Evolutionary conservation across 92 coral and sea anemone species (phyloP).

Genomic region (Umimayanthus kanabou): DNA sequence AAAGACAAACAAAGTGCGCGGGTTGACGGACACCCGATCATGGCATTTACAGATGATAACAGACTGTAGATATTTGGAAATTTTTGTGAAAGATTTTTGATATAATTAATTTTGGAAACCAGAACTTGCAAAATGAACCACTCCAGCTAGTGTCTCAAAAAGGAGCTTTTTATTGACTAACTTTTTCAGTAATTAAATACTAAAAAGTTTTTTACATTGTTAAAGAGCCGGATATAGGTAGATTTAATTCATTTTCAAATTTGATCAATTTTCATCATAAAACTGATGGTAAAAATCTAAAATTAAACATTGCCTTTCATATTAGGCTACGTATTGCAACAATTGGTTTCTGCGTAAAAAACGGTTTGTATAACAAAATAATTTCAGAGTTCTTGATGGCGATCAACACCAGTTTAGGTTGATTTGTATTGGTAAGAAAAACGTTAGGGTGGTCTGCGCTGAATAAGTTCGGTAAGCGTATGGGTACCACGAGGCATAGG

Average conservation of each 20-base stretch:
- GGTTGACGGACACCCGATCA: not conserved
- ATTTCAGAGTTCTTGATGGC: not conserved
- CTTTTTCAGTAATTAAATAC: no score
- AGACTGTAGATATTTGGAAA: not conserved
- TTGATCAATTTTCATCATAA: slow-evolving; percentile 22
- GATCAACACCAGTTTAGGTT: slow-evolving; percentile 22
- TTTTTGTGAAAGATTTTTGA: not conserved
- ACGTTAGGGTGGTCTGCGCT: not conserved
- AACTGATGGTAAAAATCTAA: slow-evolving; percentile 16
- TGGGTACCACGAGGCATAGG: not conserved
- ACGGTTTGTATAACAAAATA: slow-evolving; percentile 6
- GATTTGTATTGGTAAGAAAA: not conserved
- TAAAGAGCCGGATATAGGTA: not conserved
- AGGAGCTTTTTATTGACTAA: not conserved
- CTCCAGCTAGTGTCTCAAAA: not conserved
- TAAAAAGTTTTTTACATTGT: not conserved
- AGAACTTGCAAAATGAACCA: not conserved
- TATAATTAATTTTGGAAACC: not conserved
- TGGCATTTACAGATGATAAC: not conserved
- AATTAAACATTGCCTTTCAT: not conserved
- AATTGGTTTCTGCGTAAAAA: slow-evolving; percentile 1
- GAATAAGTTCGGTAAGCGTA: not conserved
- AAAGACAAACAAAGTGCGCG: no score
- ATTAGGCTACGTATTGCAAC: no score
- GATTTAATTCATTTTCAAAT: not conserved